phyloP scores from a whole-genome alignment of 2,888 invertebrate species.

The Perizoma affinitatum region DNA sequence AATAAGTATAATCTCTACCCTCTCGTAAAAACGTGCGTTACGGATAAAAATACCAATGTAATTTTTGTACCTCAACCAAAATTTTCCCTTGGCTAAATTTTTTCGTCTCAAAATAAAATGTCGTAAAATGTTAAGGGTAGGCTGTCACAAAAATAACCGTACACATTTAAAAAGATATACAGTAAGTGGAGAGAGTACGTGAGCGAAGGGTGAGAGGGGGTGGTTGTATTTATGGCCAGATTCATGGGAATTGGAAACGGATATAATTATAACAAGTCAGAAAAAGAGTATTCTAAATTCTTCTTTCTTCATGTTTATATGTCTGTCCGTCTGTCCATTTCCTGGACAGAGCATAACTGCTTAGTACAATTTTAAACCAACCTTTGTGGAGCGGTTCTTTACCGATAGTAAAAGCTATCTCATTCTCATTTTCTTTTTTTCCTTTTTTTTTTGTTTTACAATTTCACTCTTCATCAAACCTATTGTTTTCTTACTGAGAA shows the following conservation, averaged over 20 bases:
- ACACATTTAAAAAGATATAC: constrained; percentile 77
- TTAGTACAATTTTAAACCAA: too few species aligned
- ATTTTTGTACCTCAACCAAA: constrained; percentile 22
- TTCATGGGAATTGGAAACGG: constrained; percentile 30
- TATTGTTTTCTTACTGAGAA: neutral
- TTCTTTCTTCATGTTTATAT: neutral
- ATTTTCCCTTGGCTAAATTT: constrained; percentile 34
- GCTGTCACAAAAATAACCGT: constrained; percentile 79
- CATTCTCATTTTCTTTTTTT: too few species aligned
- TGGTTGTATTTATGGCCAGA: constrained; percentile 15
- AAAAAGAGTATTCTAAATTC: neutral
- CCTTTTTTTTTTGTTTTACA: too few species aligned
- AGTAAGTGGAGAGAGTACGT: constrained; percentile 67
- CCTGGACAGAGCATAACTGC: too few species aligned
- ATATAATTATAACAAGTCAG: constrained; percentile 29
- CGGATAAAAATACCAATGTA: constrained; percentile 22
- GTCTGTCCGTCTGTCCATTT: too few species aligned
- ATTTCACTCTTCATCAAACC: neutral
- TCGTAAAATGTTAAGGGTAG: constrained; percentile 57
- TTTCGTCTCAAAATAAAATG: constrained; percentile 51
- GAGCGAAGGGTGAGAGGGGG: constrained; percentile 37
- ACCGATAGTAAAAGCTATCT: too few species aligned
- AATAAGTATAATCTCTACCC: too few species aligned
- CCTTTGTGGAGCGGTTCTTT: too few species aligned
- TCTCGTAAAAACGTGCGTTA: constrained; percentile 24